These are phyloP conservation scores for Drosophila niveifrons DNA, from an alignment of 2,888 invertebrate genomes.

Conservation along the genomic window DNA sequence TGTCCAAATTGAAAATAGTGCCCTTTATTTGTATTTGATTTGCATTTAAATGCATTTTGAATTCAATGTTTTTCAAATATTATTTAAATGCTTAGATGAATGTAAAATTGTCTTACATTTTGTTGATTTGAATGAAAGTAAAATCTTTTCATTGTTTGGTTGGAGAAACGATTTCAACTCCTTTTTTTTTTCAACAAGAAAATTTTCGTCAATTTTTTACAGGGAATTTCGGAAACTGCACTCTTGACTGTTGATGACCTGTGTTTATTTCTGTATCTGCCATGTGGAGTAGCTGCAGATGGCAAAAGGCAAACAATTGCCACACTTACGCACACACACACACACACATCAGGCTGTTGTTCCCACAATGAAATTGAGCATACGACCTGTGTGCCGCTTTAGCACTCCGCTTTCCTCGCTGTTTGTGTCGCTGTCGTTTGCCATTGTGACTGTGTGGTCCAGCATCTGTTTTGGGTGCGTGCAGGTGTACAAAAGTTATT, in stretches of 20 bases:
- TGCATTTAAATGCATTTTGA: too few species aligned
- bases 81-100: too few species aligned
- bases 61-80: too few species aligned
- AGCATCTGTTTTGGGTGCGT: conserved; percentile 40
- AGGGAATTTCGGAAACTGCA: conserved; percentile 23
- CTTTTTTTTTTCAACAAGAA: too few species aligned
- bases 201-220: neutral
- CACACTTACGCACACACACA: conserved; percentile 12
- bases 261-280: neutral
- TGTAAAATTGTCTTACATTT: too few species aligned
- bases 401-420: neutral
- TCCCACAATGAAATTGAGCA: conserved; percentile 46
- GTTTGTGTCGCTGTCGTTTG: neutral
- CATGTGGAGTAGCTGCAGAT: conserved; percentile 27
- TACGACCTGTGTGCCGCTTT: conserved; percentile 35
- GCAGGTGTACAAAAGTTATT: conserved; percentile 74
- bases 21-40: too few species aligned
- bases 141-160: too few species aligned
- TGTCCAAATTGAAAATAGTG: too few species aligned
- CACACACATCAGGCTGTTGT: conserved; percentile 22
- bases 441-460: conserved; percentile 21
- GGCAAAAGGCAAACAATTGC: conserved; percentile 53
- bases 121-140: too few species aligned
- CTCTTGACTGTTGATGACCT: neutral
- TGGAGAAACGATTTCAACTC: too few species aligned